Percentiles rank a stretch among this genome's conserved stretches.
Conservation (phyloP, 2,797 vertebrate species). For the Pitangus sulphuratus region DNA sequence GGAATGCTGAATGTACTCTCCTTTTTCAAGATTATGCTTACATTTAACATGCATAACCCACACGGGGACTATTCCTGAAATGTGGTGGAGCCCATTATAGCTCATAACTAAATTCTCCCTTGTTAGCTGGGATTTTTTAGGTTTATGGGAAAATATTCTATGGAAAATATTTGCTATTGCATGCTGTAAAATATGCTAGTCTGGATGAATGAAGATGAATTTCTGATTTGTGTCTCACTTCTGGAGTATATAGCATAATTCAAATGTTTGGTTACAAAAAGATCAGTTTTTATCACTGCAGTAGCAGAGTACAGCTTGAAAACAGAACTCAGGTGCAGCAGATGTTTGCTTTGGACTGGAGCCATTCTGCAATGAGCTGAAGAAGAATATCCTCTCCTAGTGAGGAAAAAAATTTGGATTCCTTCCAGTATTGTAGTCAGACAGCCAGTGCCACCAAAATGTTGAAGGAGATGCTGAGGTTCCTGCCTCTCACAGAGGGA, state of each 20-base stretch:
- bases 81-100: neutral
- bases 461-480: neutral
- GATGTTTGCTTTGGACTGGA: neutral
- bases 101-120: fast-evolving
- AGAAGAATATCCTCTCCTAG: neutral
- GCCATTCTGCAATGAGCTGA: neutral
- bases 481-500: neutral
- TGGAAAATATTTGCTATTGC: neutral
- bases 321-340: neutral
- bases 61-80: fast-evolving
- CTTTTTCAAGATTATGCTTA: neutral
- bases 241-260: neutral
- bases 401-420: neutral
- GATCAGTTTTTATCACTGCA: neutral
- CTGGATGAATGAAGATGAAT: neutral
- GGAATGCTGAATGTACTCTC: neutral
- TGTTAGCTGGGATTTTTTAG: fast-evolving
- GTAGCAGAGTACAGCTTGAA: neutral
- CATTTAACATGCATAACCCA: neutral
- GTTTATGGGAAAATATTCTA: neutral
- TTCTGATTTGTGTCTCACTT: neutral
- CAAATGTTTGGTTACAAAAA: neutral
- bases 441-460: neutral
- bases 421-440: neutral
- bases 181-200: neutral